Base-by-base conservation (phyloP, 2,888 invertebrate genomes). In the Tridacna gigas region DNA sequence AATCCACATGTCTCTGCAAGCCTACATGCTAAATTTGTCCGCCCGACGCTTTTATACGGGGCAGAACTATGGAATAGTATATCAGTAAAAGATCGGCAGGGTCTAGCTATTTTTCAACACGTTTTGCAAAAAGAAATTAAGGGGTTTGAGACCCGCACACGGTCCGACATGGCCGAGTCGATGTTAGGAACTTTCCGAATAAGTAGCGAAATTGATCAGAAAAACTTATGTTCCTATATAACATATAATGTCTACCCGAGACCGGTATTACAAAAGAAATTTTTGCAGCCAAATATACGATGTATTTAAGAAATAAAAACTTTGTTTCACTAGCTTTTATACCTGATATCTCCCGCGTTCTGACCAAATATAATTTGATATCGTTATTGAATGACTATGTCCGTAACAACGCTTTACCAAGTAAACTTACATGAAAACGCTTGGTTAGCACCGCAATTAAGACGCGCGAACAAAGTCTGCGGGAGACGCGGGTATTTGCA, bases 81-180 rank as follows among this genome's bases (percentile, higher is more conserved):
- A n/a, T n/a, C n/a, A n/a, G n/a, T n/a, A n/a, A n/a, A n/a, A n/a
- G n/a, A n/a, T n/a, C n/a, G n/a, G n/a, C n/a, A n/a, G n/a, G n/a
- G n/a, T n/a, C n/a, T n/a, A n/a, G n/a, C n/a, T n/a, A n/a, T n/a
- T n/a, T n/a, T n/a, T n/a, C n/a, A n/a, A n/a, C n/a, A n/a, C n/a
- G n/a, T n/a, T n/a, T n/a, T n/a, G n/a, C n/a, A n/a, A n/a, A 79
- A 79, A 47, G 22, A 48, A n/a, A 65, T 79, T 25, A 73, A 79
- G 12, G 73, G 79, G 7, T 71, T 79, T 13, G 37, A 47, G 11
- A 63, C 45, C 15, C 18, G 37, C 18, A 78, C 78, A 18, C 51
- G 51, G 13, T 51, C 51, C 51, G 51, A 51, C 18, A 51, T 51
- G 51, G 51, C 51, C 51, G 79, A 79, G 48, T 74, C 73, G 26